Conservation (phyloP, 2,113 vertebrate species). For the Xyrauchen texanus region DNA sequence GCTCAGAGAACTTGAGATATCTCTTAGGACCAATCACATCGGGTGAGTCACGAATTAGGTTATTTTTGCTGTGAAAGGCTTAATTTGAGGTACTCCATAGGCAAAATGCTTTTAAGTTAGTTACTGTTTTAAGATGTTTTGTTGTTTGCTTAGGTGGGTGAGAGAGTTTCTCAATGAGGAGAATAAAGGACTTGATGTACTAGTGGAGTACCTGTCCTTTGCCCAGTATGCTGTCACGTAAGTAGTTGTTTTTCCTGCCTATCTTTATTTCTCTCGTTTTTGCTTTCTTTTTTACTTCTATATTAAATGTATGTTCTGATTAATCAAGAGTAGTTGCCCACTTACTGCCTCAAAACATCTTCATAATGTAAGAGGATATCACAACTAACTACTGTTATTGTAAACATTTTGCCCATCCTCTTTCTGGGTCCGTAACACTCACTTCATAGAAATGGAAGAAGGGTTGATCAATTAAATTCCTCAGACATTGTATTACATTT, state of each 20-base stretch:
- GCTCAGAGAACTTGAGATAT: conserved; percentile 89
- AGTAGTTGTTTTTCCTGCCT: conserved; percentile 66
- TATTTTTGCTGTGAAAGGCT: neutral
- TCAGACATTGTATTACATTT: too few relatives aligned
- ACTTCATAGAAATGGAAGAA: neutral
- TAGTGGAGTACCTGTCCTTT: conserved; percentile 96
- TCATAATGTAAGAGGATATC: neutral
- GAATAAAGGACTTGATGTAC: conserved; percentile 92
- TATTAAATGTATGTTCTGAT: neutral
- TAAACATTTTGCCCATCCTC: too few relatives aligned
- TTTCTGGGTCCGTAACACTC: neutral
- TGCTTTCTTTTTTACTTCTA: neutral
- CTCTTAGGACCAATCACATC: conserved; percentile 88
- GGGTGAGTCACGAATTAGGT: conserved; percentile 73
- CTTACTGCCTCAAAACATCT: neutral
- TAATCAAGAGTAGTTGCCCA: neutral
- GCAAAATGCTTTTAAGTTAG: neutral
- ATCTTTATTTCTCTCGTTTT: neutral
- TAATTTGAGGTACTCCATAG: neutral
- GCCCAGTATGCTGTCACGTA: conserved; percentile 97
- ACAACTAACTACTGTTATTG: neutral
- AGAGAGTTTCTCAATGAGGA: conserved; percentile 98
- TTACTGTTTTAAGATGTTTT: neutral
- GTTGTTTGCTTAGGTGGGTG: conserved; percentile 83
- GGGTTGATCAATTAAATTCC: neutral